Base-by-base conservation (phyloP, 2,797 vertebrate species). In the Tangara arthus region DNA sequence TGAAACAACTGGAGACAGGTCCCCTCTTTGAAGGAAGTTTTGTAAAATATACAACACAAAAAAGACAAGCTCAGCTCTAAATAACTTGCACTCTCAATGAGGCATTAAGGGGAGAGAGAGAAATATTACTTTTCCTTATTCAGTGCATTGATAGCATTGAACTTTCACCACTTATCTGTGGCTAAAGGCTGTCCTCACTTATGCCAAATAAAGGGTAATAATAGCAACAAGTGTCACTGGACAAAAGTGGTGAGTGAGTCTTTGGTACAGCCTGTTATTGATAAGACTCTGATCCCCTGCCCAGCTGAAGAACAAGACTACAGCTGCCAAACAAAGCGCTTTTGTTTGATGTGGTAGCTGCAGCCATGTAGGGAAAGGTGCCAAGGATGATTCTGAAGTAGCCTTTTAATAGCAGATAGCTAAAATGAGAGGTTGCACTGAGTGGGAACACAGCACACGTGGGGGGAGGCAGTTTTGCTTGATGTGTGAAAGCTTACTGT, bases 151-250 rank as follows among this genome's bases (percentile, higher is more conserved):
- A 41, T 42, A 65, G 44, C 42, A 55, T 42, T 82, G 50, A 93
- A 63, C 60, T 87, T 92, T 75, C n/a, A 63, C 80, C 46, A 60
- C 53, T 86, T 89, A 79, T 53, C 52, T 70, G 27, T 19, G 8
- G 21, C 53, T 72, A 56, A 86, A 64, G 26, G 27, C 50, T 91
- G 53, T 79, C 5, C 2, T 44, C 65, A 50, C 69, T 87, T 81
- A 39, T 55, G 47, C 35, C 65, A 91, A 42, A 83, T 57, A 44
- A 78, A 70, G 35, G 19, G 28, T 91, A 95, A 96, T 96, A 96
- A 92, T 94, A 96, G 94, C 85, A 93, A 72, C 83, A 91, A 92
- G 87, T 82, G 86, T 94, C 90, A 80, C 65, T 49, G 81, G 82
- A 94, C 32, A 9, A 53, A 89, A 93, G 60, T 1, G 2, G 55